Evolutionary conservation across 2,888 invertebrate genomes (phyloP).

Genomic region (Noctua comes): DNA sequence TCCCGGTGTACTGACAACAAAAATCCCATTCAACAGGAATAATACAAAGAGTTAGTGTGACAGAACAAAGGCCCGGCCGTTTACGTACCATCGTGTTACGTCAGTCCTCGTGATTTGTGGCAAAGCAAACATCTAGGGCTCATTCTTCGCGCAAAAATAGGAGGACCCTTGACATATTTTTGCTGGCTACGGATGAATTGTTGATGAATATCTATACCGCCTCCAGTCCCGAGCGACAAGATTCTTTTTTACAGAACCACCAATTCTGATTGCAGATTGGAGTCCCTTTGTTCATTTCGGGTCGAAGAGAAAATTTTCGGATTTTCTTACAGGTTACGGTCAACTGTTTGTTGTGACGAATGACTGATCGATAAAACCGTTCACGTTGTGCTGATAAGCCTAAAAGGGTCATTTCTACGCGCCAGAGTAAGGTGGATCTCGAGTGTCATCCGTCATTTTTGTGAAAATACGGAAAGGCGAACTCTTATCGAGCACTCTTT

Average conservation of each 20-base stretch:
- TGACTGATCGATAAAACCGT: conserved; percentile 57
- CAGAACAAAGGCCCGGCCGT: conserved; percentile 75
- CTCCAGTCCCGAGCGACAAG: conserved; percentile 43
- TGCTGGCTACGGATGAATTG: conserved; percentile 63
- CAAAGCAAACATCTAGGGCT: conserved; percentile 76
- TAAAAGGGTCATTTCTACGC: conserved; percentile 58
- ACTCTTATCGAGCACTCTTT: not conserved
- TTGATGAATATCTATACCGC: conserved; percentile 66
- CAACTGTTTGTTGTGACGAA: conserved; percentile 65
- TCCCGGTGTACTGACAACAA: conserved; percentile 67
- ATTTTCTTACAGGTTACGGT: conserved; percentile 51
- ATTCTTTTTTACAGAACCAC: conserved; percentile 60
- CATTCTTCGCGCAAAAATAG: conserved; percentile 72
- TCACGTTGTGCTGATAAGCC: conserved; percentile 59
- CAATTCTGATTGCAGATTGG: conserved; percentile 68
- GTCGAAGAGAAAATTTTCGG: conserved; percentile 61
- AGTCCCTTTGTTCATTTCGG: conserved; percentile 67
- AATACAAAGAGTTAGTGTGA: conserved; percentile 78
- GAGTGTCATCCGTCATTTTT: conserved; percentile 53
- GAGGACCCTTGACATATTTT: conserved; percentile 74
- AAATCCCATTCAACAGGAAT: conserved; percentile 71
- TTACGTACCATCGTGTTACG: conserved; percentile 73
- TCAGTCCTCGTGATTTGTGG: conserved; percentile 79
- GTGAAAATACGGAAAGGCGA: conserved; percentile 36
- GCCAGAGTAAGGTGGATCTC: conserved; percentile 39